Evolutionary conservation across 2,888 invertebrate genomes (phyloP).

Genomic region (Parascotia fuliginaria): DNA sequence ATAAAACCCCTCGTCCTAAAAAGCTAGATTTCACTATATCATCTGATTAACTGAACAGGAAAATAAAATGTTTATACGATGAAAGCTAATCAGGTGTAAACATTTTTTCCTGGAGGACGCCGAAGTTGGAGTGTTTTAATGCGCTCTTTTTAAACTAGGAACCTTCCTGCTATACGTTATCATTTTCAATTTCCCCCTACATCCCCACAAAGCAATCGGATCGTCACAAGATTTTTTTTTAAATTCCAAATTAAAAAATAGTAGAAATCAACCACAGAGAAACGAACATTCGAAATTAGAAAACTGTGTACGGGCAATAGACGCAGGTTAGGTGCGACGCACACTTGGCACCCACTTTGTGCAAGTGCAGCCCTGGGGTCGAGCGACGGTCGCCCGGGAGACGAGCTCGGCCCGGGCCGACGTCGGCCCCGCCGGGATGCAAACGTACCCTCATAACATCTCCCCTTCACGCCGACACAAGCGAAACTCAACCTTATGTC

Average conservation of each 20-base stretch:
- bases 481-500: constrained; percentile 44
- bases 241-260: constrained; percentile 38
- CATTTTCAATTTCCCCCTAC: constrained; percentile 6
- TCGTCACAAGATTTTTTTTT: constrained; percentile 38
- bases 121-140: constrained; percentile 9
- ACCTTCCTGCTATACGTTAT: not conserved
- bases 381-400: constrained; percentile 72
- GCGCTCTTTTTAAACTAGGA: not conserved
- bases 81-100: constrained; percentile 14
- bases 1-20: not conserved
- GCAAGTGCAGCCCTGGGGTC: constrained; percentile 68
- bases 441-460: constrained; percentile 61
- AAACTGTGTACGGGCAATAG: constrained; percentile 50
- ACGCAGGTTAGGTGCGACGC: constrained; percentile 53
- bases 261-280: constrained; percentile 19
- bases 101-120: constrained; percentile 8
- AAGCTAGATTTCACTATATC: constrained; percentile 11
- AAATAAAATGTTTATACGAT: constrained; percentile 21
- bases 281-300: constrained; percentile 51
- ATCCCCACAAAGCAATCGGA: constrained; percentile 14
- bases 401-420: constrained; percentile 75
- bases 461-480: constrained; percentile 30
- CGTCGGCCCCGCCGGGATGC: constrained; percentile 55
- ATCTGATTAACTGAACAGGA: constrained; percentile 20
- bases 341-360: constrained; percentile 60